These are phyloP conservation scores for Microchrysa polita DNA, from an alignment of 2,888 invertebrate genomes.

Conservation along the genomic window DNA sequence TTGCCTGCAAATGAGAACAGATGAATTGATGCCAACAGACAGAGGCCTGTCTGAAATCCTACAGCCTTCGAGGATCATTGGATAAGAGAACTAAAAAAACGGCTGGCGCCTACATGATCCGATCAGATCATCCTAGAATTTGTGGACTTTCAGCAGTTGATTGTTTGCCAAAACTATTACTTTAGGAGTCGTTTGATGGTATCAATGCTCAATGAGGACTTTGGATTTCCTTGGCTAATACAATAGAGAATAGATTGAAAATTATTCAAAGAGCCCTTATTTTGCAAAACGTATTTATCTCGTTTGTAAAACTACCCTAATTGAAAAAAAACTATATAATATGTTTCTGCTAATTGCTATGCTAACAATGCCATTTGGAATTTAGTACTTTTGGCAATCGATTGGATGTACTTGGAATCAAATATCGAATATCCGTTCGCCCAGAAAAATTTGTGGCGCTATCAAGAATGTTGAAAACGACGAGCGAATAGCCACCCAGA, in stretches of 20 bases:
- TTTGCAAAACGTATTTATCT: no score
- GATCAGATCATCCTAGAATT: no score
- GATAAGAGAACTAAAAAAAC: neutral
- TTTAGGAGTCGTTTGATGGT: no score
- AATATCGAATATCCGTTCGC: slow-evolving; percentile 20
- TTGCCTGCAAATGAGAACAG: slow-evolving; percentile 22
- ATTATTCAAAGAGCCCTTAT: no score
- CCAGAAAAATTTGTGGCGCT: slow-evolving; percentile 11
- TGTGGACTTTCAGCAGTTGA: no score
- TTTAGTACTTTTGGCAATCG: slow-evolving; percentile 33
- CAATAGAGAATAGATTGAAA: no score
- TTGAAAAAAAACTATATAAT: no score
- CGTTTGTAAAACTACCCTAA: no score
- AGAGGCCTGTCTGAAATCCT: neutral
- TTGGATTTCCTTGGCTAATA: no score
- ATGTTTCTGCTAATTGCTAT: slow-evolving; percentile 21
- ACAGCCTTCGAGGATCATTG: neutral
- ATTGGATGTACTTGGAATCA: neutral
- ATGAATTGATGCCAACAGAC: slow-evolving; percentile 2
- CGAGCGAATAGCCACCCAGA: no score
- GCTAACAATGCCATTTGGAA: slow-evolving; percentile 22
- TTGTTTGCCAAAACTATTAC: no score
- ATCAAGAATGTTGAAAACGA: neutral
- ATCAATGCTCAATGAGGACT: no score
- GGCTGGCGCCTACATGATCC: slow-evolving; percentile 3